phyloP scores from a whole-genome alignment of 2,888 invertebrate species.

The Hoplodrina ambigua region DNA sequence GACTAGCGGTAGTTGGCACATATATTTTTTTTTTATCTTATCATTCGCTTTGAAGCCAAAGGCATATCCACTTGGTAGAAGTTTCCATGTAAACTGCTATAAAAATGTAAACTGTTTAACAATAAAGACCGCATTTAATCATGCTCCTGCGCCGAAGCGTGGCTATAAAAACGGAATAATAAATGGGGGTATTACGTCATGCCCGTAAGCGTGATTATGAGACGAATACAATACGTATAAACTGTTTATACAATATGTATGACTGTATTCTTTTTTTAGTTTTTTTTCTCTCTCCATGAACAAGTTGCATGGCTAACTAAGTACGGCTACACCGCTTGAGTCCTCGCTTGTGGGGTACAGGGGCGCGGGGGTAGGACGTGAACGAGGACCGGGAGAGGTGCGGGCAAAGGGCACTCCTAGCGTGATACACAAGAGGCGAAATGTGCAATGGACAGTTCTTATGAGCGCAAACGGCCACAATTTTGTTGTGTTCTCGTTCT shows the following conservation, averaged over 20 bases:
- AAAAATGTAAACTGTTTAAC: constrained; percentile 40
- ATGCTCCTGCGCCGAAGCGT: constrained; percentile 53
- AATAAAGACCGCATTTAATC: constrained; percentile 45
- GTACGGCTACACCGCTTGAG: too few species aligned
- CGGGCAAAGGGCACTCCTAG: too few species aligned
- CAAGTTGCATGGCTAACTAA: too few species aligned
- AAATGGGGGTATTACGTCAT: constrained; percentile 77
- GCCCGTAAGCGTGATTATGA: constrained; percentile 71
- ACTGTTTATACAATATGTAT: background rate
- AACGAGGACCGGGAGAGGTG: too few species aligned
- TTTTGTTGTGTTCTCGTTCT: too few species aligned
- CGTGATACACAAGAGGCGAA: too few species aligned
- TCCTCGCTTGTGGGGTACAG: too few species aligned
- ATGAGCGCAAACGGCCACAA: too few species aligned
- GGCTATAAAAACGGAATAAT: constrained; percentile 75
- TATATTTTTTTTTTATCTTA: constrained; percentile 49
- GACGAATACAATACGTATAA: constrained; percentile 35
- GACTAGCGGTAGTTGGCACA: background rate
- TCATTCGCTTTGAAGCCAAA: constrained; percentile 17
- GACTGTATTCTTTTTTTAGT: background rate
- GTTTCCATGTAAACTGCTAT: constrained; percentile 8
- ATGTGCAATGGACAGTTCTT: too few species aligned
- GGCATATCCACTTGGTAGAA: constrained; percentile 12
- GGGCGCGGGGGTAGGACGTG: too few species aligned
- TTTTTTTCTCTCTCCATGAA: background rate